Percentiles rank a stretch among this genome's conserved stretches.
phyloP scores from a whole-genome alignment of 2,888 invertebrate species.

The Antheraea assamensis region DNA sequence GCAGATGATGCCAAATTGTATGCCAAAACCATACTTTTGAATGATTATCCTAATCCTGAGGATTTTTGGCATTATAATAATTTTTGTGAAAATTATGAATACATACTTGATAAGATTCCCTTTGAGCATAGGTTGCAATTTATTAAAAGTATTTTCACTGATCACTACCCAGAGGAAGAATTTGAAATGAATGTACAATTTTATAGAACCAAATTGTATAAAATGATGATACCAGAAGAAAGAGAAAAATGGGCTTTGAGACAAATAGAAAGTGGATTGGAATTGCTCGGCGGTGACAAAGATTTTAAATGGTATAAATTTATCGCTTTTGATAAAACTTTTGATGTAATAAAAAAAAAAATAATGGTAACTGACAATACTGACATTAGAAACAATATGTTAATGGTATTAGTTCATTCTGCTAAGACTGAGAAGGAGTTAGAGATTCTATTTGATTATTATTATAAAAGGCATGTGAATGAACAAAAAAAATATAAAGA shows the following conservation, averaged over 20 bases:
- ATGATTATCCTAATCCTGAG: constrained; percentile 2
- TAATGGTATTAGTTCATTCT: constrained; percentile 29
- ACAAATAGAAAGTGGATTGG: constrained; percentile 36
- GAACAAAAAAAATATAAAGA: constrained; percentile 44
- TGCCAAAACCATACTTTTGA: not conserved
- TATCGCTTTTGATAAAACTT: constrained; percentile 36
- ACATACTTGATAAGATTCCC: constrained; percentile 15
- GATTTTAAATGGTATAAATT: constrained; percentile 43
- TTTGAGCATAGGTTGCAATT: not conserved
- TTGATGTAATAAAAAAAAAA: constrained; percentile 30
- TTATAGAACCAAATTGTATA: constrained; percentile 10
- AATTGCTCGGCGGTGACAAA: constrained; percentile 34
- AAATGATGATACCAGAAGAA: constrained; percentile 32
- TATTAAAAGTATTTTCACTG: constrained; percentile 15
- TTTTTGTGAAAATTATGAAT: not conserved
- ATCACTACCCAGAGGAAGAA: constrained; percentile 1
- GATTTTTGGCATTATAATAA: constrained; percentile 1
- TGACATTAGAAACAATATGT: not conserved
- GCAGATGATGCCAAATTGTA: constrained; percentile 18
- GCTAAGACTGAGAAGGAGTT: constrained; percentile 48
- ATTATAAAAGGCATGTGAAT: constrained; percentile 54
- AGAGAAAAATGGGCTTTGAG: constrained; percentile 42
- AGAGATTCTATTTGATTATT: constrained; percentile 50
- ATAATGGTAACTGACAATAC: not conserved
- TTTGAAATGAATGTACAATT: constrained; percentile 17